Base-by-base conservation (phyloP, 1,140 invertebrate species). In the Habropoda laboriosa region DNA sequence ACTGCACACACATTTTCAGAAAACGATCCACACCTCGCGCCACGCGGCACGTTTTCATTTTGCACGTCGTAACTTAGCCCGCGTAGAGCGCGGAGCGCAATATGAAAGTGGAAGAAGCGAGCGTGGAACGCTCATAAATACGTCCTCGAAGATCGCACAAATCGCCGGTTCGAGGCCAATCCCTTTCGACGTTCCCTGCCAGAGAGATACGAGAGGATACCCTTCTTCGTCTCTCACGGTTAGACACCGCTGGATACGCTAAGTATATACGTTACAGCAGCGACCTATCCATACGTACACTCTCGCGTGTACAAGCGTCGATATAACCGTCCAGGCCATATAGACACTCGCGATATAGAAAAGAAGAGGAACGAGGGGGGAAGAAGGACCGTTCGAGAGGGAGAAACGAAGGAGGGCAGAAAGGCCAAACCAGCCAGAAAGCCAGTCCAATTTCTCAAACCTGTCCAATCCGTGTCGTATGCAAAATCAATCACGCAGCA, bases 391-490 rank as follows among this genome's bases (percentile, higher is more conserved):
- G 32, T 18, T 35, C 72, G 64, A 40, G 60, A 49, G 75, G 81
- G 47, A 75, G 70, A 83, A 81, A 38, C 55, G 24, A 60, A 74
- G 82, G 80, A 86, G 80, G 78, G 64, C 27, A 58, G 72, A 83
- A 82, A 87, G 71, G 82, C 75, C 85, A 83, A 86, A 85, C 84
- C 88, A 85, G 87, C 83, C 87, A 82, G 85, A 87, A 87, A 90
- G 90, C 85, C 90, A 90, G 90, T 92, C 90, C 92, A 93, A 93
- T 93, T 93, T 93, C 92, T 93, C 93, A 93, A 93, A 93, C 89
- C 92, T 93, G 92, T 93, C 93, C 92, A 91, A 93, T 93, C 91
- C 89, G 90, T 91, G 92, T 93, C 92, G 91, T 91, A 93, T 93
- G 92, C 92, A 93, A 93, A 93, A 93, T 93, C 93, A 93, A 93